Evolutionary conservation across 2,888 invertebrate genomes (phyloP).

Genomic region (Papilio demoleus): DNA sequence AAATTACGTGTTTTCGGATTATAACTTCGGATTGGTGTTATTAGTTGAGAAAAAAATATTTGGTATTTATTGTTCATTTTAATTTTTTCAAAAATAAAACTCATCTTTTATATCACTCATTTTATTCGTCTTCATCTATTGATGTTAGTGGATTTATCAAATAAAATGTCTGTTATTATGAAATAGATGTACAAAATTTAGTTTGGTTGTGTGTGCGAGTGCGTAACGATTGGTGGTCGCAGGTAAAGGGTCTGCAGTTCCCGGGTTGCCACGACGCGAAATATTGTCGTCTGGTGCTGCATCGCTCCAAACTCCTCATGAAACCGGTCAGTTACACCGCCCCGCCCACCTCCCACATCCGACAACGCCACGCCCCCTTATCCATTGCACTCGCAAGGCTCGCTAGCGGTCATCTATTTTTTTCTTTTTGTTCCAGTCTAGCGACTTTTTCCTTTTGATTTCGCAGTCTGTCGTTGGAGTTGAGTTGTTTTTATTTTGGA

Average conservation of each 20-base stretch:
- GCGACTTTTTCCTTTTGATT: conserved; percentile 44
- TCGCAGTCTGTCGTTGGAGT: conserved; percentile 34
- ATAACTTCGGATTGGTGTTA: too few relatives aligned
- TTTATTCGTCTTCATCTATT: conserved; percentile 1
- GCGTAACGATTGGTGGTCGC: conserved; percentile 79
- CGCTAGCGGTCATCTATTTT: conserved; percentile 45
- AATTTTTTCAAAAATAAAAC: neutral
- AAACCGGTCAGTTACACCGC: conserved; percentile 92
- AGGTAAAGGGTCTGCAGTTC: conserved; percentile 98
- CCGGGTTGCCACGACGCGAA: conserved; percentile 97
- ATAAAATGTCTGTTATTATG: neutral
- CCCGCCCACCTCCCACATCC: conserved; percentile 34
- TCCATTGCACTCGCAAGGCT: conserved; percentile 38
- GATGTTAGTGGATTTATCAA: neutral
- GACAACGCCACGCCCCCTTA: conserved; percentile 40
- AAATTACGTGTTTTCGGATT: neutral
- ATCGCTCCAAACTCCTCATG: conserved; percentile 97
- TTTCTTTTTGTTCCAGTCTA: conserved; percentile 52
- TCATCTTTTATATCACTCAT: neutral
- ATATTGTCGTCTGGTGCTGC: conserved; percentile 98
- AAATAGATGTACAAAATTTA: conserved; percentile 11
- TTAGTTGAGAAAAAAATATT: too few relatives aligned
- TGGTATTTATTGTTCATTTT: neutral
- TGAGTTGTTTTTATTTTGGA: conserved; percentile 37
- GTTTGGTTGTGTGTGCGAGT: conserved; percentile 52